Conservation (phyloP, 64 coral and sea anemone genomes). For the Acropora yongei region DNA sequence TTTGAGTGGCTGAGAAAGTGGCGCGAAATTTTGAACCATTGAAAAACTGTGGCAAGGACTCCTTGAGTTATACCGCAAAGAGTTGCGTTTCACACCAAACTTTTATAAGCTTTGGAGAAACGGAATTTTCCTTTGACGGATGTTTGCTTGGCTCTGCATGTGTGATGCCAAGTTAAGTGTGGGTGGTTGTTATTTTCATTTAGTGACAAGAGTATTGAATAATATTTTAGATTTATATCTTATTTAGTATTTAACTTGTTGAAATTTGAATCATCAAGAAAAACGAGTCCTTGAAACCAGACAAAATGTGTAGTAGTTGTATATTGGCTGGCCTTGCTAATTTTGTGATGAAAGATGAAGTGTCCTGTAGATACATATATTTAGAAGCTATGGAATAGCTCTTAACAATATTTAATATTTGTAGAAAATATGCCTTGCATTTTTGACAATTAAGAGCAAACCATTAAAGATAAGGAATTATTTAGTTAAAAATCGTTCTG, state of each 20-base stretch:
- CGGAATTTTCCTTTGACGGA: neutral
- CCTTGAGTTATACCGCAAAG: too few species aligned
- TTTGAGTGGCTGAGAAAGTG: neutral
- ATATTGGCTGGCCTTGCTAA: neutral
- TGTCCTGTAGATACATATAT: conserved; percentile 10
- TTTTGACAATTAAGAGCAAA: neutral
- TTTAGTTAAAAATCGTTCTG: neutral
- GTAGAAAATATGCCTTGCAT: neutral
- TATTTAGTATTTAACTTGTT: conserved; percentile 33
- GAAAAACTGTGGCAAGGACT: too few species aligned
- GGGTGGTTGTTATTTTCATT: neutral
- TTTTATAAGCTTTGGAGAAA: too few species aligned
- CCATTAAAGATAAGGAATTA: neutral
- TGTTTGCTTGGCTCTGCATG: neutral
- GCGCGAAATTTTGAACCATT: neutral
- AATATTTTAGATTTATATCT: conserved; percentile 10
- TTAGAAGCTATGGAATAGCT: conserved; percentile 56
- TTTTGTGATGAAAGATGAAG: neutral
- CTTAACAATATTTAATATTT: conserved; percentile 39
- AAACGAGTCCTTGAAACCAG: neutral
- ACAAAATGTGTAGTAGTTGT: neutral
- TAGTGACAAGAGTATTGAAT: neutral
- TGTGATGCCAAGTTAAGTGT: neutral
- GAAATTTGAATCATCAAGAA: neutral
- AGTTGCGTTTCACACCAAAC: too few species aligned